These are phyloP conservation scores for Julus scanicus DNA, from an alignment of 2,888 invertebrate species.

Conservation along the genomic window DNA sequence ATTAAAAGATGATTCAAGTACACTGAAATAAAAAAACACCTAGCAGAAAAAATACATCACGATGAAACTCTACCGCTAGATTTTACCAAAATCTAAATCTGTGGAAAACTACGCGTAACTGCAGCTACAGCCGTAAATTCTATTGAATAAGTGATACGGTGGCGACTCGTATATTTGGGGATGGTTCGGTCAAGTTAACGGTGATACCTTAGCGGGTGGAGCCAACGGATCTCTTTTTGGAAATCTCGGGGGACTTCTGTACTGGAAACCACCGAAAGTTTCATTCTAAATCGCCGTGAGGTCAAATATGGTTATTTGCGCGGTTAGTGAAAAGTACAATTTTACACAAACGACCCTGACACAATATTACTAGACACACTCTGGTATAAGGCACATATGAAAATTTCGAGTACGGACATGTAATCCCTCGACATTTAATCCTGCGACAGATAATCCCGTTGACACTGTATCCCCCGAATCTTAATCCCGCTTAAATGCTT, in stretches of 20 bases:
- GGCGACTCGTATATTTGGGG: not conserved
- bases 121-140: not conserved
- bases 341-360: not conserved
- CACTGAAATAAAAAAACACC: not conserved
- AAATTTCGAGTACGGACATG: no score
- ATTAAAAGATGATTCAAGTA: not conserved
- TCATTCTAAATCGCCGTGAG: slow-evolving; percentile 24
- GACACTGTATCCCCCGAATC: no score
- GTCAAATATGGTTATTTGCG: not conserved
- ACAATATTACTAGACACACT: not conserved
- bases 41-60: slow-evolving; percentile 8
- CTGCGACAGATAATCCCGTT: no score
- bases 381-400: not conserved
- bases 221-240: slow-evolving; percentile 29
- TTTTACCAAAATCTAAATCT: not conserved
- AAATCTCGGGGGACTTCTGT: slow-evolving; percentile 38
- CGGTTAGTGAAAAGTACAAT: slow-evolving; percentile 28
- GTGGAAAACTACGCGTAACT: not conserved
- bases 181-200: not conserved
- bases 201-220: slow-evolving; percentile 34
- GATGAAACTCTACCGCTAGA: not conserved
- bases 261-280: slow-evolving; percentile 39
- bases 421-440: no score
- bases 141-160: not conserved
- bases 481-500: no score